Base-by-base conservation (phyloP, 2,888 invertebrate species). In the Leptopilina drosophilae region DNA sequence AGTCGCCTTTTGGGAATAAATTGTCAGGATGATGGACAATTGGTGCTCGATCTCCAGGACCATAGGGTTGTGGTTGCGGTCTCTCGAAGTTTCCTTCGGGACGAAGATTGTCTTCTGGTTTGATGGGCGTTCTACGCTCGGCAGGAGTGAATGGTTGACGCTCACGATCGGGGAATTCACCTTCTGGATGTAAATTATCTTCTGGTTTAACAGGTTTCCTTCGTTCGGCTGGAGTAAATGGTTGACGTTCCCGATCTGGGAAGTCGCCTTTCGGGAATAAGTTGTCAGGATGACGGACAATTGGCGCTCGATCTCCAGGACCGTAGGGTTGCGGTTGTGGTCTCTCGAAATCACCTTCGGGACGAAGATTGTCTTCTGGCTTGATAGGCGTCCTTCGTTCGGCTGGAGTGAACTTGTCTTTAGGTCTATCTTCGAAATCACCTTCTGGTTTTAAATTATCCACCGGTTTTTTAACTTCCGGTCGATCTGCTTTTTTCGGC, bases 291-390 rank as follows among this genome's bases (percentile, higher is more conserved):
- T 85, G 89, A 66, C 85, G 87, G 84, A 89, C 89, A 33, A 87
- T 87, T 77, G 88, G 86, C 1, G 90, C 87, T 67, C 92, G 75
- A 9, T 92, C 92, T 20, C 91, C 92, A 15, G 88, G 93, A 0
- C 91, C 90, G 85, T 90, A 91, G 81, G 91, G 87, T 0, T 89
- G 88, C 92, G 91, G 82, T 82, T 89, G 80, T 1, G 86, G 84
- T 79, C 89, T 88, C 65, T 92, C 91, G 82, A 93, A 93, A 20
- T 92, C 90, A 9, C 93, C 90, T 84, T 89, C 85, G 85, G 93
- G 93, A 79, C 88, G 91, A 0, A 95, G 89, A 85, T 95, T 95
- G 82, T 95, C 95, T 40, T 91, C 90, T 0, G 93, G 93, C 73
- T 90, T 92, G 84, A 85, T 90, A 26, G 86, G 89, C 64, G 89